Base-by-base conservation (phyloP, 2,797 vertebrate genomes). In the Ctenosaura bakeri region DNA sequence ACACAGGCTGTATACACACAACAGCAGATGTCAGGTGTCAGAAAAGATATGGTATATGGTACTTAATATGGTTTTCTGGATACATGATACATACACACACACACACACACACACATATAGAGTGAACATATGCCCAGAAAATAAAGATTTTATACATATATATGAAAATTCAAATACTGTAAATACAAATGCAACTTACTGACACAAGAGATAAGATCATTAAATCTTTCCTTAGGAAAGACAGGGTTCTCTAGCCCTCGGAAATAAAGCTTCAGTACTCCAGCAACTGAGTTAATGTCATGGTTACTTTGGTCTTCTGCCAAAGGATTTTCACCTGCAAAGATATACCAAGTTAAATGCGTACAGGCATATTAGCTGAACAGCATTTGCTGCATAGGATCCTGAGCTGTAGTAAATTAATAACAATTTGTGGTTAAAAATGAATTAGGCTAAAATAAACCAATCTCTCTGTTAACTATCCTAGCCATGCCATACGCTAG, bases 241-340 rank as follows among this genome's bases (percentile, higher is more conserved):
- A 99, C 98, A 88, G 99, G 98, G 95, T 99, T 99, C 97, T 99
- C 99, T 97, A 99, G 97, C 92, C 99, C 98, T 73, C 99, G 97
- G 97, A 99, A 99, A 96, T 99, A 99, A 91, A 99, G 98, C 96
- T 99, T 99, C 94, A 99, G 98, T 96, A 99, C 99, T 0, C 99
- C 99, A 73, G 99, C 99, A 94, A 99, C 99, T 16, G 99, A 99
- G 95, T 99, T 99, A 96, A 99, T 99, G 95, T 99, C 99, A n/a
- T 99, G 99, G 96, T 98, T 99, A 95, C 98, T 98, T 97, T 99
- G 99, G 79, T 99, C 99, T 73, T 99, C 99, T 22, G 98, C 98
- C 97, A 99, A 97, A 94, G 99, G 99, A 95, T 99, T 99, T 85
- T 99, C 99, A 97, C 99, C 99, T 99, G 93, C 87, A 95, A 95